Base-by-base conservation (phyloP, 2,797 vertebrate species). In the Psittacula echo region DNA sequence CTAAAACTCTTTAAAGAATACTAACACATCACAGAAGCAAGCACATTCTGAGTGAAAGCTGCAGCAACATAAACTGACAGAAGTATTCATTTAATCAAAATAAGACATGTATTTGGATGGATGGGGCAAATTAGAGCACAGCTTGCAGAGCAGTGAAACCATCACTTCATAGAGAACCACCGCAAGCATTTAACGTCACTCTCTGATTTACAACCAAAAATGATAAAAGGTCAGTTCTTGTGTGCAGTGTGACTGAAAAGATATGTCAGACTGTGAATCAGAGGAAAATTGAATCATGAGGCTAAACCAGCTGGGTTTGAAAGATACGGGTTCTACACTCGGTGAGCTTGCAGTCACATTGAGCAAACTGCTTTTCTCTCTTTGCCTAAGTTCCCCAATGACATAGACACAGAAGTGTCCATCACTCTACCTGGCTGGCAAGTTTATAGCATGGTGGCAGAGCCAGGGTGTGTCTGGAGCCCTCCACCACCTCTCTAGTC, bases 21-120 rank as follows among this genome's bases (percentile, higher is more conserved):
- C 74, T 51, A 90, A 27, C 68, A 58, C 44, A 24, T 58, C 61
- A 73, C n/a, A 34, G 75, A 80, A 87, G 23, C 53, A 65, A 82
- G 61, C 8, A 24, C 32, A 82, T 72, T 90, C 56, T 90, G 90
- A 95, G 56, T 93, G 93, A 95, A 96, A 94, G 84, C 88, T 77
- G 53, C 29, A 90, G 78, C 65, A 92, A 90, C 45, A 74, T 61
- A 75, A 96, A 80, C 74, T 80, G 91, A 92, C 84, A 92, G 87
- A 96, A 94, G 41, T 82, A 85, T 74, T 90, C 67, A 87, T 88
- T 95, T 96, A 93, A 87, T 89, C 91, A 94, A 87, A 88, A 77
- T 37, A 78, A 92, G 84, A 82, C 68, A 61, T 50, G 78, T 74
- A 96, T 77, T 94, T 95, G 91, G 86, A 96, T 87, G 89, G 93